Conservation (phyloP, 2,888 invertebrate genomes). For the Tetramorium bicarinatum region DNA sequence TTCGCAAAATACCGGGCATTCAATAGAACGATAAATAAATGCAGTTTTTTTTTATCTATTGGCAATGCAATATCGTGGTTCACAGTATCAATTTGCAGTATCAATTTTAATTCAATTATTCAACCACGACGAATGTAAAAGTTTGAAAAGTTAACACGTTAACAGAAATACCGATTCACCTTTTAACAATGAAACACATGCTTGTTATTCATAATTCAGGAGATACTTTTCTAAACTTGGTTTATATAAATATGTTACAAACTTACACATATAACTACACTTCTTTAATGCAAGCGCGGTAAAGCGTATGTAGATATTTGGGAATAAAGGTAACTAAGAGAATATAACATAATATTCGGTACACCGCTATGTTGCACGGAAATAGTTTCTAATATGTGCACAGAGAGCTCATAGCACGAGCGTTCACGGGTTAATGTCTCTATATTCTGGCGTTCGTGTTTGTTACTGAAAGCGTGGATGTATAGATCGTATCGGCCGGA, state of each 20-base stretch:
- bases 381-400: conserved; percentile 51
- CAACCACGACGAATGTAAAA: not conserved
- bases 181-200: not conserved
- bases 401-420: conserved; percentile 38
- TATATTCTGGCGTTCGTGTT: conserved; percentile 42
- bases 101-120: conserved; percentile 4
- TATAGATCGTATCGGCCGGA: conserved; percentile 43
- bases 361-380: conserved; percentile 16
- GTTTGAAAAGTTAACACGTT: not conserved
- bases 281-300: not conserved
- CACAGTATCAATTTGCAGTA: not conserved
- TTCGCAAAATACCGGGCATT: not conserved
- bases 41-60: not conserved
- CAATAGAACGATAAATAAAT: conserved; percentile 4
- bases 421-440: conserved; percentile 49
- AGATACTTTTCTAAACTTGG: not conserved
- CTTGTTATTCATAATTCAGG: not conserved
- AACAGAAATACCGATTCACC: not conserved
- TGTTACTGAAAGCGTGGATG: conserved; percentile 42
- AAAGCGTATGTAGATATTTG: not conserved
- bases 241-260: not conserved
- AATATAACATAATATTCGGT: conserved; percentile 44
- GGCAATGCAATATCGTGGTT: not conserved
- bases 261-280: not conserved
- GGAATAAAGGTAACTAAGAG: conserved; percentile 11